Evolutionary conservation across 2,113 vertebrate genomes (phyloP).

Genomic region (Sitta europaea): DNA sequence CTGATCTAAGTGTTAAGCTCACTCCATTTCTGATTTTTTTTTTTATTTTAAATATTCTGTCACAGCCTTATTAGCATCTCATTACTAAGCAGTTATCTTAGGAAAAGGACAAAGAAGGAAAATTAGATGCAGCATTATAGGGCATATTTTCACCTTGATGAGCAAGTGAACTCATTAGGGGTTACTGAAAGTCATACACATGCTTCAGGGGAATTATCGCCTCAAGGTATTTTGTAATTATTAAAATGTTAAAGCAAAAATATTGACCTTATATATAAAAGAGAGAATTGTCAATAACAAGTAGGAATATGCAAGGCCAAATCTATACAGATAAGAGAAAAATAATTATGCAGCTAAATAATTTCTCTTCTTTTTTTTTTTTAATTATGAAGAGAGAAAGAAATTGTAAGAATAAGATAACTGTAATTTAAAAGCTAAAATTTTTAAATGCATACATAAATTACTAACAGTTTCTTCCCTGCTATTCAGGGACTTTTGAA

Average conservation of each 20-base stretch:
- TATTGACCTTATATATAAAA: neutral
- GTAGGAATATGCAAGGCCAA: neutral
- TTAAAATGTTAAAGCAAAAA: neutral
- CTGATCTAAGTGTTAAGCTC: neutral
- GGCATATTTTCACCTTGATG: slow-evolving; percentile 48
- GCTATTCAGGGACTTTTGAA: neutral
- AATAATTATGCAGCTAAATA: neutral
- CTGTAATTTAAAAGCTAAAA: neutral
- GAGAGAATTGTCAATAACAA: neutral
- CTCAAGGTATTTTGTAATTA: slow-evolving; percentile 6
- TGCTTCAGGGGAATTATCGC: neutral
- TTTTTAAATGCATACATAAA: neutral
- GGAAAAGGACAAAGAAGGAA: slow-evolving; percentile 44
- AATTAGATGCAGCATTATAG: slow-evolving; percentile 36
- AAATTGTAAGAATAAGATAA: neutral
- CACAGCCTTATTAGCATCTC: slow-evolving; percentile 19
- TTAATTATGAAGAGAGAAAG: neutral
- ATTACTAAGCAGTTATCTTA: slow-evolving; percentile 40
- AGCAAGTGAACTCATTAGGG: slow-evolving; percentile 16
- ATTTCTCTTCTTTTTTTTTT: neutral
- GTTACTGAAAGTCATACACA: slow-evolving; percentile 12
- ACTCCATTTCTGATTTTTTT: neutral
- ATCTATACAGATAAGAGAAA: neutral
- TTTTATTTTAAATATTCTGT: neutral
- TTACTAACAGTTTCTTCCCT: neutral